Conservation (phyloP, 2,888 invertebrate species). For the Caenorhabditis wallacei region DNA sequence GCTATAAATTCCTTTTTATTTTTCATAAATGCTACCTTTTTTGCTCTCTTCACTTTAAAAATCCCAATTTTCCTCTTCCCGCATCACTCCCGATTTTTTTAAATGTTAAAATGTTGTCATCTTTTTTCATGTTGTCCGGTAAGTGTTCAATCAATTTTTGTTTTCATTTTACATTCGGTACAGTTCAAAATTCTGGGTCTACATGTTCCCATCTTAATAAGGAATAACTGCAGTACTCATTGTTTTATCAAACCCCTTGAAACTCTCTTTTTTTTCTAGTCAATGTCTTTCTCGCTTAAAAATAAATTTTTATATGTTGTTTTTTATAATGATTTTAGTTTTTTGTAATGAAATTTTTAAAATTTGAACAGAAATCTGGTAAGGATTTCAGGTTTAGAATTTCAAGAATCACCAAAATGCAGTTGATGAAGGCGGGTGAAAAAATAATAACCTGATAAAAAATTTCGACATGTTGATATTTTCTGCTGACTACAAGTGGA, state of each 20-base stretch:
- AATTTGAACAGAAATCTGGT: too few relatives aligned
- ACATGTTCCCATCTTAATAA: not conserved
- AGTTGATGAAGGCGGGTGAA: too few relatives aligned
- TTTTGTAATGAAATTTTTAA: not conserved
- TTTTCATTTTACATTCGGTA: conserved; percentile 26
- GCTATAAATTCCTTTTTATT: not conserved
- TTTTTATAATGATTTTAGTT: not conserved
- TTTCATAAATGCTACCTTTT: conserved; percentile 3
- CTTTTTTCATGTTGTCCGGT: conserved; percentile 21
- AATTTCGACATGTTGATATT: too few relatives aligned
- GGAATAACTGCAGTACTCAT: conserved; percentile 8
- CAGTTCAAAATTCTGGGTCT: conserved; percentile 41
- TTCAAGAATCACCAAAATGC: too few relatives aligned
- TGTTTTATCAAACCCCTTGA: conserved; percentile 9
- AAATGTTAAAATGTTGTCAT: conserved; percentile 23
- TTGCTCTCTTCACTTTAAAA: not conserved
- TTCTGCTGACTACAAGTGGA: too few relatives aligned
- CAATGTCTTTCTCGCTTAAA: conserved; percentile 44
- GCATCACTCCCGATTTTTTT: conserved; percentile 8
- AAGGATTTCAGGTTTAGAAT: too few relatives aligned
- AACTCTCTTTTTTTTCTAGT: conserved; percentile 27
- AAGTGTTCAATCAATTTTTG: conserved; percentile 33
- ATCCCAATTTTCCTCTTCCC: not conserved
- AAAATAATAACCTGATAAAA: too few relatives aligned
- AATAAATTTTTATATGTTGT: conserved; percentile 14